Evolutionary conservation across 2,797 vertebrate genomes (phyloP), one percentile per base, ranked within the genome.

Genomic region (Notolabrus celidotus): DNA sequence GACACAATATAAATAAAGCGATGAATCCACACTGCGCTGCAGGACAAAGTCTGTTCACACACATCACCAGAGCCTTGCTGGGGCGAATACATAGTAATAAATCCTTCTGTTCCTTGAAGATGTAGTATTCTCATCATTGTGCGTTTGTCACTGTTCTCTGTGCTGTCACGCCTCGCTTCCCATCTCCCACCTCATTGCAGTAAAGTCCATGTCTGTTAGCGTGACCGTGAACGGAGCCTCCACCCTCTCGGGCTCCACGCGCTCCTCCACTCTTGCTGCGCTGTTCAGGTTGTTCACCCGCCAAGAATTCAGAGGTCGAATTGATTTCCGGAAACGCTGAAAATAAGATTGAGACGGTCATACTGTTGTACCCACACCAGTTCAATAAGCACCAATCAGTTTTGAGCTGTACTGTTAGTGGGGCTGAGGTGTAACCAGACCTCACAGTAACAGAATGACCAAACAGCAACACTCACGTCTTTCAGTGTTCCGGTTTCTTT

Each of bases 291-390:
- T 93, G 85, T 93, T 95, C 0, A 84, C 87, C 14, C 95, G 87
- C 95, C 96, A 96, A 58, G 95, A 94, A 74, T 91, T 92, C 22
- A 94, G 85, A 14, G 96, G 95, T 67, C 86, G 92, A 31, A 94
- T 92, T 4, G 95, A 73, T 83, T 95, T 95, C 75, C 71, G 67
- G 77, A 96, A 95, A 64, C 95, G 94, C 95, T 97, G 89, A 34
- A 51, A 29, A 23, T 74, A 20, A 51, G 15, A 70, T 60, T 7
- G 14, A 74, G 41, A 53, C n/a, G 10, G 20, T 62, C 4, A 41
- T 67, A 10, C 16, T 3, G 15, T 14, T 33, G 5, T 10, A 29
- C 64, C 50, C n/a, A 31, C 71, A 46, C 19, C 59, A 17, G 2
- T 12, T 31, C 46, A 63, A 10, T n/a, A 34, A 3, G 31, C 16